Percentiles rank a stretch among this genome's conserved stretches.
Conservation (phyloP, 2,113 vertebrate species). For the Thryonomys swinderianus region DNA sequence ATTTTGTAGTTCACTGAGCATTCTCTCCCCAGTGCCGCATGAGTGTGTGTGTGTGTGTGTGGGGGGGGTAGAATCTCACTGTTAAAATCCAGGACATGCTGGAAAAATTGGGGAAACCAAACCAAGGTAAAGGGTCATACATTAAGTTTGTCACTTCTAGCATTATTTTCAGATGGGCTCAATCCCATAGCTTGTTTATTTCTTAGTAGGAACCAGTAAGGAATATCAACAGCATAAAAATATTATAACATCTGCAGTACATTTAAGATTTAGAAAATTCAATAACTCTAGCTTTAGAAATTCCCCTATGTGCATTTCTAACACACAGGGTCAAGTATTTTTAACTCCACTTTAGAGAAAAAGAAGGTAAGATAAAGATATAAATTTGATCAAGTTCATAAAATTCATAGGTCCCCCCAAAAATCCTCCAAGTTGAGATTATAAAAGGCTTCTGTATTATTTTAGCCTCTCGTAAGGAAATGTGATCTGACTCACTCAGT, state of each 20-base stretch:
- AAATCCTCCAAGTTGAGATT: background rate
- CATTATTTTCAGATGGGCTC: background rate
- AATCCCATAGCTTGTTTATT: background rate
- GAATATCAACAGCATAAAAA: background rate
- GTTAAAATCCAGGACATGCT: background rate
- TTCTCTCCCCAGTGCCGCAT: background rate
- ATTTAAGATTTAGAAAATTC: slow-evolving; percentile 15
- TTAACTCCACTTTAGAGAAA: slow-evolving; percentile 21
- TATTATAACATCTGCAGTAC: background rate
- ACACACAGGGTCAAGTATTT: background rate
- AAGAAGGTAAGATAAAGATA: slow-evolving; percentile 22
- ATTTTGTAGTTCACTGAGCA: background rate
- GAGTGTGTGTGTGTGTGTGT: too few relatives aligned
- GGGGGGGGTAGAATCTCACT: background rate
- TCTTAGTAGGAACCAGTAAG: background rate
- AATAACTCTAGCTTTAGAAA: slow-evolving; percentile 2
- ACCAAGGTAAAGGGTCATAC: background rate
- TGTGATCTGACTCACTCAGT: background rate
- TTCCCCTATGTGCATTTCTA: background rate
- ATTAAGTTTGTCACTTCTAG: background rate
- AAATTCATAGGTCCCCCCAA: background rate
- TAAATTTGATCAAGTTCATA: background rate
- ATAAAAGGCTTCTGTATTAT: background rate
- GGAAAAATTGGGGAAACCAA: background rate
- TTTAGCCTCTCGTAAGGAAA: background rate